Evolutionary conservation across 2,797 vertebrate species (phyloP).

Genomic region (Aulostomus chinensis): DNA sequence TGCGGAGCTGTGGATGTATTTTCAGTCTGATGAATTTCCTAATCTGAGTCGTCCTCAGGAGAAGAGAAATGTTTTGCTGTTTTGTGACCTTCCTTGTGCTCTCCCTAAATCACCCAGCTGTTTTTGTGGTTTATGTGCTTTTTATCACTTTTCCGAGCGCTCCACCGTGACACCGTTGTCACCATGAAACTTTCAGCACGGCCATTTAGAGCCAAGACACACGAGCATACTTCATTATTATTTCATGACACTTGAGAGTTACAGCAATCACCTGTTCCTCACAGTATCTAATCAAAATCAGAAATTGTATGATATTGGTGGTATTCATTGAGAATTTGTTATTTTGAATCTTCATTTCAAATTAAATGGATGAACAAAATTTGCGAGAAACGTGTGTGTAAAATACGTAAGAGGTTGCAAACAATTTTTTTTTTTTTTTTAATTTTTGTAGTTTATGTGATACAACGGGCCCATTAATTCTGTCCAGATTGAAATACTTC

Average conservation of each 20-base stretch:
- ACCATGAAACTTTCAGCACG: conserved; percentile 41
- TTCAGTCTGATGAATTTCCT: conserved; percentile 32
- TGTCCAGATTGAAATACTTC: too few relatives aligned
- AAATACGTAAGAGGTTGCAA: too few relatives aligned
- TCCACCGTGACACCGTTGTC: conserved; percentile 16
- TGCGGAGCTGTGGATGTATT: too few relatives aligned
- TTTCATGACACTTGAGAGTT: conserved; percentile 45
- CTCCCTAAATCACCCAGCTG: conserved; percentile 6
- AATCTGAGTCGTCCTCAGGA: conserved; percentile 3
- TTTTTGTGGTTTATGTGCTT: conserved; percentile 35
- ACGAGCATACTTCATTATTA: too few relatives aligned
- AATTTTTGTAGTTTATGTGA: too few relatives aligned
- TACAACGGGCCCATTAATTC: too few relatives aligned
- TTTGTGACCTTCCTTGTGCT: conserved; percentile 33
- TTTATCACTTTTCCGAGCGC: conserved; percentile 4
- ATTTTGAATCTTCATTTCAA: conserved; percentile 17
- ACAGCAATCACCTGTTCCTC: neutral
- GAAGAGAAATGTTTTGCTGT: conserved; percentile 16
- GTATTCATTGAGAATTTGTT: conserved; percentile 12
- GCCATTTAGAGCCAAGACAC: too few relatives aligned
- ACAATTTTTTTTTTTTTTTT: too few relatives aligned
- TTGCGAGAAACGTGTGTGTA: too few relatives aligned
- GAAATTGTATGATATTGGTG: neutral
- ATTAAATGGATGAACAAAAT: too few relatives aligned
- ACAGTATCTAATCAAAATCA: conserved; percentile 35